Evolutionary conservation across 1,140 invertebrate species (phyloP).

Genomic region (Thaumetopoea pityocampa): DNA sequence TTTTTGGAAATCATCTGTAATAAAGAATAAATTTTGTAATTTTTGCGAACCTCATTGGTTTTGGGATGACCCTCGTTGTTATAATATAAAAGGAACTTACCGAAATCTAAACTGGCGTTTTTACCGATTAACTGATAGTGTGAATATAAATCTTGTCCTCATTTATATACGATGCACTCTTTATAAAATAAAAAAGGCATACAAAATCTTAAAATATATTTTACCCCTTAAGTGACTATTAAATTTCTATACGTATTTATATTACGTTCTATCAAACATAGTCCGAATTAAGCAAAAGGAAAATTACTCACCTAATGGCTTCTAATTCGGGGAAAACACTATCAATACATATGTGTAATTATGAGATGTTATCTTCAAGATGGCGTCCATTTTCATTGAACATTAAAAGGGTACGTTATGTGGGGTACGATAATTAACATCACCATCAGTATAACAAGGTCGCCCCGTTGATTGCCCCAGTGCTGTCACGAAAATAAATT

Average conservation of each 20-base stretch:
- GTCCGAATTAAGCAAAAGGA: constrained; percentile 5
- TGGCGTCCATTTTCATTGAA: constrained; percentile 18
- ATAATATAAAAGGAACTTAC: too few relatives aligned
- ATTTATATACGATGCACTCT: too few relatives aligned
- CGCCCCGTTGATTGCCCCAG: constrained; percentile 4
- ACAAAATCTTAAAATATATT: too few relatives aligned
- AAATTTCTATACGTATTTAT: not conserved
- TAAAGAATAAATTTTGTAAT: too few relatives aligned
- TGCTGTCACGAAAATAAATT: constrained; percentile 2
- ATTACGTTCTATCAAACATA: constrained; percentile 21
- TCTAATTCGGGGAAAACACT: constrained; percentile 10
- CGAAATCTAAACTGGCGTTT: too few relatives aligned
- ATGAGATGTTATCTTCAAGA: constrained; percentile 24
- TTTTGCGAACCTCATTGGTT: too few relatives aligned
- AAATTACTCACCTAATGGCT: constrained; percentile 10
- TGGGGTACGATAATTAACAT: constrained; percentile 12
- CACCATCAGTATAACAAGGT: constrained; percentile 12
- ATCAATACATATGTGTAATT: constrained; percentile 17
- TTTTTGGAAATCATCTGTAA: too few relatives aligned
- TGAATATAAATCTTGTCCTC: too few relatives aligned
- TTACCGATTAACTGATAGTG: too few relatives aligned
- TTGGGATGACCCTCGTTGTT: too few relatives aligned
- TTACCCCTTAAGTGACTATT: too few relatives aligned
- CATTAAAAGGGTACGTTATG: constrained; percentile 14
- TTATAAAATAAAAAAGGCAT: too few relatives aligned